Base-by-base conservation (phyloP, 2,888 invertebrate genomes). In the Tillus elongatus region DNA sequence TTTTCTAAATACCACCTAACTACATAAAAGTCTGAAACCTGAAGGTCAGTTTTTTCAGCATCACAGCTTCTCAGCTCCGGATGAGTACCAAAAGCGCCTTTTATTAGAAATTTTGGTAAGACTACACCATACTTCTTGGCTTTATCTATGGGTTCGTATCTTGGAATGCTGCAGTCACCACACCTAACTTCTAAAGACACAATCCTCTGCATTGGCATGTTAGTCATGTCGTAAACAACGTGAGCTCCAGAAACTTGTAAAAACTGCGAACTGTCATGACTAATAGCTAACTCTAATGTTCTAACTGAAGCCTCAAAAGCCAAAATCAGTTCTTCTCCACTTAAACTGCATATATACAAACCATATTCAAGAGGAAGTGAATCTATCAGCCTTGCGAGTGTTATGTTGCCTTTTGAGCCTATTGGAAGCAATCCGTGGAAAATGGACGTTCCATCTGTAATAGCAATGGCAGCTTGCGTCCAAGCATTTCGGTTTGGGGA, bases 361-460 rank as follows among this genome's bases (percentile, higher is more conserved):
- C n/a, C n/a, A n/a, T n/a, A n/a, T n/a, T n/a, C n/a, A n/a, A n/a
- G n/a, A n/a, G n/a, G n/a, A n/a, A n/a, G n/a, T n/a, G n/a, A n/a
- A n/a, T n/a, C n/a, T n/a, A n/a, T n/a, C n/a, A n/a, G n/a, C n/a
- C n/a, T n/a, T n/a, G n/a, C n/a, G n/a, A n/a, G n/a, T n/a, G n/a
- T n/a, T n/a, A n/a, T n/a, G n/a, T n/a, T n/a, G n/a, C n/a, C n/a
- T n/a, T n/a, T n/a, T n/a, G n/a, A n/a, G n/a, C n/a, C n/a, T n/a
- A n/a, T n/a, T n/a, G n/a, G n/a, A n/a, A n/a, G n/a, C n/a, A n/a
- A n/a, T n/a, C n/a, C n/a, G n/a, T n/a, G n/a, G n/a, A n/a, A n/a
- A n/a, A n/a, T n/a, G n/a, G n/a, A n/a, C n/a, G 91, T 90, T 9
- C 82, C 76, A 61, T 87, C 85, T 24, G 81, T 64, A 0, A 91